phyloP scores from a whole-genome alignment of 2,797 vertebrate species.

The Mormyrops attenuatus region DNA sequence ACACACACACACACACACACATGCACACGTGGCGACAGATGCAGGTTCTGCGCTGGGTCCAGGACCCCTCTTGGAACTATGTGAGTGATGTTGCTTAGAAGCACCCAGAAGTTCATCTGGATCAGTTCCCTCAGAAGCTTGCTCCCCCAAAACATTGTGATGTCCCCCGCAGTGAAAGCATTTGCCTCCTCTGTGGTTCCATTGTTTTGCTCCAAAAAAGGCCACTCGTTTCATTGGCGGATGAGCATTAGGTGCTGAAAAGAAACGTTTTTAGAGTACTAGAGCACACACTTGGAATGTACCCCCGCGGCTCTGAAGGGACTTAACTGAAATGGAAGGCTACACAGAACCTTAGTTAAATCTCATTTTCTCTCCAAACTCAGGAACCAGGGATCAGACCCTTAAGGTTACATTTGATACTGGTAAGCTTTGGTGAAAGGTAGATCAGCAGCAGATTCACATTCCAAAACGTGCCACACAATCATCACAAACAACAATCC shows the following conservation, averaged over 20 bases:
- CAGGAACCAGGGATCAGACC: not conserved
- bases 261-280: not conserved
- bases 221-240: not conserved
- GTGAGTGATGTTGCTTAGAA: not conserved
- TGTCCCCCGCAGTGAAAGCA: not conserved
- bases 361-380: not conserved
- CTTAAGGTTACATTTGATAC: slow-evolving; percentile 1
- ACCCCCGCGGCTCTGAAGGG: not conserved
- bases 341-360: not conserved
- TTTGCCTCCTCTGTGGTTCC: not conserved
- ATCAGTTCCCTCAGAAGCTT: slow-evolving; percentile 1
- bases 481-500: not conserved
- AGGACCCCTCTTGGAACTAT: not conserved
- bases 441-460: not conserved
- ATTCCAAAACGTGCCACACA: not conserved
- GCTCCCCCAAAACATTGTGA: not conserved
- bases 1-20: not conserved
- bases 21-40: not conserved
- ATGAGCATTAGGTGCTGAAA: not conserved
- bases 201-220: not conserved
- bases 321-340: not conserved
- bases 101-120: slow-evolving; percentile 13
- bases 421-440: not conserved
- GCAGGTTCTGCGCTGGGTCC: not conserved
- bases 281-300: not conserved